phyloP scores from a whole-genome alignment of 2,797 vertebrate species.

The Crocodylus rhombifer region DNA sequence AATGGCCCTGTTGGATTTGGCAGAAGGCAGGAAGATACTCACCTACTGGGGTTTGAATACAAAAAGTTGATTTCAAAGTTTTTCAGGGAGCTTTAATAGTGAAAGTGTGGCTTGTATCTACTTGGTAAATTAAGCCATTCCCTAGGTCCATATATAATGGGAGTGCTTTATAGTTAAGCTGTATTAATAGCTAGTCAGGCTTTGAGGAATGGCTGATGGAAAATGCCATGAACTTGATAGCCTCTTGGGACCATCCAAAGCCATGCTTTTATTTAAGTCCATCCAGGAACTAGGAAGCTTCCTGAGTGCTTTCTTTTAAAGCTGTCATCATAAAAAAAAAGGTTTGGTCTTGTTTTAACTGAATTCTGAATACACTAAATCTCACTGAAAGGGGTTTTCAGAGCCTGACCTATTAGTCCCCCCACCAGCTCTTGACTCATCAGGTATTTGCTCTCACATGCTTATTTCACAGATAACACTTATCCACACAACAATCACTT shows the following conservation, averaged over 20 bases:
- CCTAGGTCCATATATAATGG: not conserved
- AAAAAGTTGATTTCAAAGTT: not conserved
- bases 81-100: not conserved
- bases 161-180: not conserved
- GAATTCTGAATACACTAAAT: not conserved
- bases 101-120: not conserved
- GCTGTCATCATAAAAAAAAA: not conserved
- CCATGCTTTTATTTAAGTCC: not conserved
- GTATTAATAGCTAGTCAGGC: not conserved
- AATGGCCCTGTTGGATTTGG: not conserved
- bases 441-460: not conserved
- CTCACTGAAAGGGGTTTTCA: not conserved
- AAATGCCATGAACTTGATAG: not conserved
- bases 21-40: not conserved
- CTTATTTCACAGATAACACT: not conserved
- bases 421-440: not conserved
- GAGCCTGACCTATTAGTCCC: not conserved
- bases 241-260: not conserved
- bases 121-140: not conserved
- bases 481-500: not conserved
- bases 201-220: not conserved
- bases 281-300: accelerated
- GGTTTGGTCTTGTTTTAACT: not conserved
- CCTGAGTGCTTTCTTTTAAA: not conserved
- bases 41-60: not conserved